phyloP scores from a whole-genome alignment of 2,888 invertebrate species.

The Nymphalis urticae region DNA sequence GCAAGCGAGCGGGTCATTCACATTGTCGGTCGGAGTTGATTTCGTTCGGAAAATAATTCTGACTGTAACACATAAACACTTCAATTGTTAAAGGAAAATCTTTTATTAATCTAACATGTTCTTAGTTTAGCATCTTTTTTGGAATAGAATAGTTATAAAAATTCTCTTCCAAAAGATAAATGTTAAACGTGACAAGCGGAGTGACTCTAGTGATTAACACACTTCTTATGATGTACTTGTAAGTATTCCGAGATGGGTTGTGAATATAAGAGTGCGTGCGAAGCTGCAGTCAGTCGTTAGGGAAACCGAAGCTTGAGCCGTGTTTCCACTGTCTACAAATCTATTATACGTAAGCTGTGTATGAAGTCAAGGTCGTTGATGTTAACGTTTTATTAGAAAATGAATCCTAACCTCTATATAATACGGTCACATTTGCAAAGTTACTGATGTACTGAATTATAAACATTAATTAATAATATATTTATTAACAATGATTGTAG shows the following conservation, averaged over 20 bases:
- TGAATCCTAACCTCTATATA: no score
- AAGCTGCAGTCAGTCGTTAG: constrained; percentile 43
- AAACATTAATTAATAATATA: no score
- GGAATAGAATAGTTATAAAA: not conserved
- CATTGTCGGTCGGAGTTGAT: no score
- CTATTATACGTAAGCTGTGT: not conserved
- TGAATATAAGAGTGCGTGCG: constrained; percentile 41
- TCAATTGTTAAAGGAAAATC: no score
- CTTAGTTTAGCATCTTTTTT: not conserved
- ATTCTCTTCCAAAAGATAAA: constrained; percentile 1
- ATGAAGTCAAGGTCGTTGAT: no score
- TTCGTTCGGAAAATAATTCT: no score
- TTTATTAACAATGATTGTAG: no score
- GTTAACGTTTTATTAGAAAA: no score
- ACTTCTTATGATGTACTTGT: constrained; percentile 71
- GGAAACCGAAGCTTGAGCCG: constrained; percentile 11
- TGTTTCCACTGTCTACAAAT: constrained; percentile 1
- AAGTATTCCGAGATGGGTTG: constrained; percentile 49
- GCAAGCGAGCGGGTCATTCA: no score
- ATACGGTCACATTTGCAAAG: no score
- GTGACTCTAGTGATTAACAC: constrained; percentile 56
- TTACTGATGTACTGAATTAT: no score
- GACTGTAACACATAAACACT: no score
- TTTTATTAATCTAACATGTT: not conserved
- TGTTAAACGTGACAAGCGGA: constrained; percentile 34